Percentiles rank a stretch among this genome's conserved stretches.
These are phyloP conservation scores for Gisinianus flammeolus DNA, from an alignment of 2,888 invertebrate species.

Conservation along the genomic window DNA sequence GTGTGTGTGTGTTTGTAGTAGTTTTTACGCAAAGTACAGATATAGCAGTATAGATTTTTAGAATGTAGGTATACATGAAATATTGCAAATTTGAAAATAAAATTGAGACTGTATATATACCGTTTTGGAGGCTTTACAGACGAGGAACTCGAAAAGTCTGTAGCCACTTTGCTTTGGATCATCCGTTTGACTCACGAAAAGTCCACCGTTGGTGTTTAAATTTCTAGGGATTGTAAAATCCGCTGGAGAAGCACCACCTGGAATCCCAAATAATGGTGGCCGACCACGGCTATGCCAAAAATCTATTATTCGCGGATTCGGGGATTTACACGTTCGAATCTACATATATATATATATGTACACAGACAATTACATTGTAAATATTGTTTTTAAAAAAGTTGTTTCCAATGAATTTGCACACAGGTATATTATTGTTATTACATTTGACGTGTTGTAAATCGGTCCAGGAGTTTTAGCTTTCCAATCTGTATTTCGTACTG, in stretches of 20 bases:
- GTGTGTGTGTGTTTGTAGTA: too few species aligned
- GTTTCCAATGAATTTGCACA: too few species aligned
- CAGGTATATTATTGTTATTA: slow-evolving; percentile 10
- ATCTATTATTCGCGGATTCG: slow-evolving; percentile 39
- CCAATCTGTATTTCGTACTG: slow-evolving; percentile 47
- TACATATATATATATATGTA: slow-evolving; percentile 17
- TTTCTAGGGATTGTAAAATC: slow-evolving; percentile 43
- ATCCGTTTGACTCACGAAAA: slow-evolving; percentile 45
- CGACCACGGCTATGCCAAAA: slow-evolving; percentile 42
- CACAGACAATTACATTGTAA: too few species aligned
- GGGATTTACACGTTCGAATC: slow-evolving; percentile 48
- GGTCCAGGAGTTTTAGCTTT: slow-evolving; percentile 47
- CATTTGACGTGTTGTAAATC: slow-evolving; percentile 49
- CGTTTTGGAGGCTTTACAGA: slow-evolving; percentile 23
- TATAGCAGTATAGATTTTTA: too few species aligned
- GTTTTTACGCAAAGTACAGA: too few species aligned
- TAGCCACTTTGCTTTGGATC: slow-evolving; percentile 43
- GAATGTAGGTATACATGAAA: too few species aligned
- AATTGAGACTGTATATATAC: too few species aligned
- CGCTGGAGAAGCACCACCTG: slow-evolving; percentile 49
- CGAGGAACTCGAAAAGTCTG: slow-evolving; percentile 50
- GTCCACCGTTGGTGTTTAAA: slow-evolving; percentile 42
- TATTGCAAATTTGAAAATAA: too few species aligned
- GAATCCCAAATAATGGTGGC: slow-evolving; percentile 39
- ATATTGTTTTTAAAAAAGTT: not conserved